Percentiles rank a stretch among this genome's conserved stretches.
These are phyloP conservation scores for Hippocampus comes DNA, from an alignment of 2,113 vertebrate genomes.

Conservation along the genomic window DNA sequence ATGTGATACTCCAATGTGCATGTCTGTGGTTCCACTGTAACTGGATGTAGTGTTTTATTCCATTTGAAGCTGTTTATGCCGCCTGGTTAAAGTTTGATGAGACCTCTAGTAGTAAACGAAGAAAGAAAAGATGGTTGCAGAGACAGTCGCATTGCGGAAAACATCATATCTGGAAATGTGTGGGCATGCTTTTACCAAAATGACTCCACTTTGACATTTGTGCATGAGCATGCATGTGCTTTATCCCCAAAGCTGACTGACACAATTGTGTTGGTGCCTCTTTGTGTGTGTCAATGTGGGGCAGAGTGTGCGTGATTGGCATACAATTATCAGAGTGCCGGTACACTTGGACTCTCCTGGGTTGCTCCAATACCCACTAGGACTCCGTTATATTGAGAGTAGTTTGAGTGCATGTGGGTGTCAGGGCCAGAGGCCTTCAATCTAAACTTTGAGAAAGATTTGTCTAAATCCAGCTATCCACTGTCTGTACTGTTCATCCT, in stretches of 20 bases:
- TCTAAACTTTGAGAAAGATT: conserved; percentile 18
- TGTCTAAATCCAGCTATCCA: conserved; percentile 2
- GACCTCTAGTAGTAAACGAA: conserved; percentile 60
- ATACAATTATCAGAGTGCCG: conserved; percentile 69
- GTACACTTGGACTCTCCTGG: conserved; percentile 52
- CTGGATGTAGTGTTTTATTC: conserved; percentile 51
- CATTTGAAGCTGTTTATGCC: conserved; percentile 64
- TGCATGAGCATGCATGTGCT: conserved; percentile 7
- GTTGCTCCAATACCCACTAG: conserved; percentile 41
- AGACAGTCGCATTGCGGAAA: conserved; percentile 61
- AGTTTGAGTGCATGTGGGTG: conserved; percentile 14
- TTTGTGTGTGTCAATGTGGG: conserved; percentile 30
- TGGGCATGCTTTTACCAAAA: conserved; percentile 10
- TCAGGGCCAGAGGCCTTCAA: conserved; percentile 2
- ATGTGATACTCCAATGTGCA: conserved; percentile 14
- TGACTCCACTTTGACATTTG: conserved; percentile 6
- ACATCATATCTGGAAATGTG: conserved; percentile 27
- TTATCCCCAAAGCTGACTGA: conserved; percentile 5
- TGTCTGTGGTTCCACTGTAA: conserved; percentile 26
- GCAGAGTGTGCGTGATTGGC: conserved; percentile 61
- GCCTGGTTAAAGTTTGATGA: conserved; percentile 70
- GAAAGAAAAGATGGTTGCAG: conserved; percentile 48
- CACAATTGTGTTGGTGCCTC: conserved; percentile 19
- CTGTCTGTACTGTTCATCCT: too few species aligned
- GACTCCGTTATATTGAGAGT: conserved; percentile 33